Conservation (phyloP, 2,113 vertebrate species). For the Pionites leucogaster region DNA sequence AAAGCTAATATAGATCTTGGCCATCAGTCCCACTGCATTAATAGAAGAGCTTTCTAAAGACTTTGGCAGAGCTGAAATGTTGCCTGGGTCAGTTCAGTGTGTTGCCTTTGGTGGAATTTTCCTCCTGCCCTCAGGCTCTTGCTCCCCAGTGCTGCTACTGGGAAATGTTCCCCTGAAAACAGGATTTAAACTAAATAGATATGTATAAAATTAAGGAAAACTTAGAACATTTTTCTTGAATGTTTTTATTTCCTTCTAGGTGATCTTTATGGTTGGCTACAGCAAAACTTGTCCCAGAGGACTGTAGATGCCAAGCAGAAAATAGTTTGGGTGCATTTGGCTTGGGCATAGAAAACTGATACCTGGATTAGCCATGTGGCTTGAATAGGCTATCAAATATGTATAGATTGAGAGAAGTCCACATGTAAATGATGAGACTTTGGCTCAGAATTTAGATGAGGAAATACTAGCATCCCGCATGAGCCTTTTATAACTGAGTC, state of each 20-base stretch:
- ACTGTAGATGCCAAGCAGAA: neutral
- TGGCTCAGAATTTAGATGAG: neutral
- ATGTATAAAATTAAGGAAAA: neutral
- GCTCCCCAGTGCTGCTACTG: neutral
- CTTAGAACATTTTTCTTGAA: neutral
- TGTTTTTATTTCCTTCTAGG: neutral
- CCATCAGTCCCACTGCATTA: neutral
- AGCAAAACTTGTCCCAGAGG: neutral
- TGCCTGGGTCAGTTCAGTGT: neutral
- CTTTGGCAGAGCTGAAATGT: neutral
- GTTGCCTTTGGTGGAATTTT: neutral
- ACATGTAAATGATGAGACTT: neutral
- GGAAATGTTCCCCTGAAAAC: neutral
- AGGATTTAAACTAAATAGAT: neutral
- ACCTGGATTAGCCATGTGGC: neutral
- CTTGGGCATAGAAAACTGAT: neutral
- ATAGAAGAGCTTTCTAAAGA: neutral
- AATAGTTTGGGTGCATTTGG: neutral
- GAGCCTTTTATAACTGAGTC: neutral
- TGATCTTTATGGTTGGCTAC: neutral
- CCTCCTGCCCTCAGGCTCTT: neutral
- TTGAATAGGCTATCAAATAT: neutral
- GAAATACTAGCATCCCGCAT: neutral
- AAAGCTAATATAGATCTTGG: neutral
- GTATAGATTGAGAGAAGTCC: neutral